Conservation (phyloP, 1,140 invertebrate species). For the Pogonus chalceus region DNA sequence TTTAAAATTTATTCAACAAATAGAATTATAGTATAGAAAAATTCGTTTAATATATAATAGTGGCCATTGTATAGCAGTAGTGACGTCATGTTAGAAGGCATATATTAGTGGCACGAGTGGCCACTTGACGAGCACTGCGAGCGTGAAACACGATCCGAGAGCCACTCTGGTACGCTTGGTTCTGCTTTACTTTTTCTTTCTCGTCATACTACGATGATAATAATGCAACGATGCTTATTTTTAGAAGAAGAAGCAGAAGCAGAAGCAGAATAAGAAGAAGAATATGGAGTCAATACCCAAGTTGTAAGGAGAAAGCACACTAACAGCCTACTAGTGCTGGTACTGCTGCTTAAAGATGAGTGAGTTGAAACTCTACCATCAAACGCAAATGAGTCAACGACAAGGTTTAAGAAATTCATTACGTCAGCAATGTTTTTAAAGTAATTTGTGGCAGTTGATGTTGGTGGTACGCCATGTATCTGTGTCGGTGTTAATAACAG, state of each 20-base stretch:
- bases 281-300: no score
- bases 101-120: slow-evolving; percentile 1
- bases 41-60: neutral
- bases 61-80: neutral
- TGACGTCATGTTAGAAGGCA: neutral
- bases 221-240: slow-evolving; percentile 5
- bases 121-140: neutral
- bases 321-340: no score
- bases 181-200: neutral
- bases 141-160: slow-evolving; percentile 3
- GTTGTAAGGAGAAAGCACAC: no score
- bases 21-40: neutral
- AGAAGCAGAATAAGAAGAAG: no score
- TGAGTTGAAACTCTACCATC: neutral
- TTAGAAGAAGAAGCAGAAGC: neutral
- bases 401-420: no score
- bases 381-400: neutral
- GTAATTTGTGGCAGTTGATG: neutral
- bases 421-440: neutral
- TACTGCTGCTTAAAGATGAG: no score
- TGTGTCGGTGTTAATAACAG: neutral
- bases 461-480: neutral
- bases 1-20: neutral
- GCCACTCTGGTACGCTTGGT: neutral
- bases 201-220: neutral